Base-by-base conservation (phyloP, 2,797 vertebrate species). In the Melopsittacus undulatus region DNA sequence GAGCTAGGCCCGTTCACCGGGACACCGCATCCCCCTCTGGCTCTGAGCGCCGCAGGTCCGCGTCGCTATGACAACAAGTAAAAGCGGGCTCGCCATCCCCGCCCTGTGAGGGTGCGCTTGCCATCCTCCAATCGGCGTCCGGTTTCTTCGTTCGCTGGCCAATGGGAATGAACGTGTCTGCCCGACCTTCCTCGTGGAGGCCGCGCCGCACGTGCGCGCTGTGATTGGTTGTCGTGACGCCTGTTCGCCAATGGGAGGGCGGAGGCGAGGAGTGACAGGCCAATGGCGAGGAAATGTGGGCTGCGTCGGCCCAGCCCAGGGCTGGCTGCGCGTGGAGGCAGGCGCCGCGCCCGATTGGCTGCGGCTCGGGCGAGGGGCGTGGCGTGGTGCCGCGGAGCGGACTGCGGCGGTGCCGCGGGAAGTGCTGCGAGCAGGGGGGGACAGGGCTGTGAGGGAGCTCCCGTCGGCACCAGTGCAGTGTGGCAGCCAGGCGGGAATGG, bases 101-200 rank as follows among this genome's bases (percentile, higher is more conserved):
- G 20, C 80, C 29, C 32, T 15, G 7, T 9, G 45, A 19, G 7
- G n/a, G 19, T 38, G 26, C 20, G 9, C n/a, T 4, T 1, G 13
- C 6, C 27, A 7, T 66, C 30, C 8, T 30, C 83, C 92, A 94
- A 83, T 87, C 79, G 34, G 15, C n/a, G 24, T 4, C 10, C 3
- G 1, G 23, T 4, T 18, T 18, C 19, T 9, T 4, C 5, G 0
- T 1, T 0, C 3, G 5, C 16, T 17, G 69, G 8, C 92, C 92
- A 95, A 91, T 91, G 6, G 77, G 24, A 8, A 15, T 3, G 16
- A 13, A 9, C 0, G 27, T 0, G 0, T 1, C 11, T 17, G 21
- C 49, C 40, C 32, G 0, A 1, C 11, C 13, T 7, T 9, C 6
- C 32, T 4, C 15, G 10, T 7, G 36, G 13, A 9, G 26, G 17